Evolutionary conservation across 2,113 vertebrate genomes (phyloP).

Genomic region (Promerops cafer): DNA sequence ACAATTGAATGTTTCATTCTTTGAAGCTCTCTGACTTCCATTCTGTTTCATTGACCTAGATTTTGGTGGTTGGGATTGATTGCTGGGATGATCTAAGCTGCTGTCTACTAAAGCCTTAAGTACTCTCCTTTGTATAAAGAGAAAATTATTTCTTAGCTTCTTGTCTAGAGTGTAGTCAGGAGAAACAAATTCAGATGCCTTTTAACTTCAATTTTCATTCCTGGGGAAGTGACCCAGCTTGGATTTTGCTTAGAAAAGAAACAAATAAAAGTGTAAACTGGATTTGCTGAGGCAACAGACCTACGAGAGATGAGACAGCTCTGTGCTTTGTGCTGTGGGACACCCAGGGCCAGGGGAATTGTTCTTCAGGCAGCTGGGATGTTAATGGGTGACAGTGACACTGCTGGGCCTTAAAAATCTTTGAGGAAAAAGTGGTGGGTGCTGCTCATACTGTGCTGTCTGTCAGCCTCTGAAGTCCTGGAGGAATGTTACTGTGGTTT

Average conservation of each 20-base stretch:
- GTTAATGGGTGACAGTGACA: background rate
- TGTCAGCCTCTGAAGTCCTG: background rate
- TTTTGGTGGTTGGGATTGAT: slow-evolving; percentile 41
- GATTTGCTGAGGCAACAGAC: background rate
- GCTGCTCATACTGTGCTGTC: background rate
- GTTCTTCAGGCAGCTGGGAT: background rate
- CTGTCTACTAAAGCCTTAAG: slow-evolving; percentile 11
- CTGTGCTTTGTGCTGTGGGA: background rate
- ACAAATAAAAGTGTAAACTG: background rate
- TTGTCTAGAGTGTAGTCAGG: background rate
- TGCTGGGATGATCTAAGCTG: background rate
- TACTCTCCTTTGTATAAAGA: background rate
- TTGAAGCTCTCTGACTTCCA: slow-evolving; percentile 16
- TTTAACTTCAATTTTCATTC: background rate
- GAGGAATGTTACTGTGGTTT: background rate
- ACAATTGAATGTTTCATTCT: slow-evolving; percentile 15
- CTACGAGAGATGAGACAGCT: background rate
- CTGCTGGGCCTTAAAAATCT: background rate
- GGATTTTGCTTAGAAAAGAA: background rate
- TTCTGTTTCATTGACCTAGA: slow-evolving; percentile 33
- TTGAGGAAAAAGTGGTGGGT: background rate
- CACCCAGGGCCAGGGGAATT: background rate
- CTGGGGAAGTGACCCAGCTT: background rate
- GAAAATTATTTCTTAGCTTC: slow-evolving; percentile 31
- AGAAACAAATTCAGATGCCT: background rate